Conservation (phyloP, 2,797 vertebrate genomes). For the Neoniphon sammara region DNA sequence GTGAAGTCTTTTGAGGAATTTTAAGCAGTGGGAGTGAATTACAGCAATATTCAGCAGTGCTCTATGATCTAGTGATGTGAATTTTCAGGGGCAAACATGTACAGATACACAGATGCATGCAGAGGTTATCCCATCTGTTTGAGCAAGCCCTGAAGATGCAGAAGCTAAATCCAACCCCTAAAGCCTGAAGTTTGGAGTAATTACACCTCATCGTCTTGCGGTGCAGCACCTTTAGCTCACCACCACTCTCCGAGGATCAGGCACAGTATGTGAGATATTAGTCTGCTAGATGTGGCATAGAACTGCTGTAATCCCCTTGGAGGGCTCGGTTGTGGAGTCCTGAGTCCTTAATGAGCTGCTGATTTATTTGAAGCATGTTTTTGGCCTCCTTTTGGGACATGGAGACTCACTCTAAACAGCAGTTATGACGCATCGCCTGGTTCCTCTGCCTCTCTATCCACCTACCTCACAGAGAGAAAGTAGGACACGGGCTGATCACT, state of each 20-base stretch:
- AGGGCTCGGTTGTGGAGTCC: constrained; percentile 47
- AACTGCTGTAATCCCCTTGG: constrained; percentile 53
- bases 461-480: constrained; percentile 52
- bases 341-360: constrained; percentile 69
- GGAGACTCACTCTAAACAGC: constrained; percentile 60
- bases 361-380: constrained; percentile 77
- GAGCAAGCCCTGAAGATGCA: constrained; percentile 26
- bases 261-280: constrained; percentile 51
- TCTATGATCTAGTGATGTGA: constrained; percentile 34
- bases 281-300: constrained; percentile 42
- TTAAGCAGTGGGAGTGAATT: constrained; percentile 29
- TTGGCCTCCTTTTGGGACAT: constrained; percentile 68
- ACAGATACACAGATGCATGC: background rate
- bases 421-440: constrained; percentile 52
- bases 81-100: constrained; percentile 27
- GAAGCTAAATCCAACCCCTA: constrained; percentile 29
- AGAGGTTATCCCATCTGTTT: constrained; percentile 41
- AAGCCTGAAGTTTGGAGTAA: constrained; percentile 56
- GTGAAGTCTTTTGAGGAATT: constrained; percentile 47
- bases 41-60: background rate
- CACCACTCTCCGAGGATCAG: constrained; percentile 48
- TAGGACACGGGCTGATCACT: constrained; percentile 57
- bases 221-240: constrained; percentile 44
- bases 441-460: constrained; percentile 39
- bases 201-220: constrained; percentile 52